Base-by-base conservation (phyloP, 2,888 invertebrate species). In the Venustoraphidia nigricollis region DNA sequence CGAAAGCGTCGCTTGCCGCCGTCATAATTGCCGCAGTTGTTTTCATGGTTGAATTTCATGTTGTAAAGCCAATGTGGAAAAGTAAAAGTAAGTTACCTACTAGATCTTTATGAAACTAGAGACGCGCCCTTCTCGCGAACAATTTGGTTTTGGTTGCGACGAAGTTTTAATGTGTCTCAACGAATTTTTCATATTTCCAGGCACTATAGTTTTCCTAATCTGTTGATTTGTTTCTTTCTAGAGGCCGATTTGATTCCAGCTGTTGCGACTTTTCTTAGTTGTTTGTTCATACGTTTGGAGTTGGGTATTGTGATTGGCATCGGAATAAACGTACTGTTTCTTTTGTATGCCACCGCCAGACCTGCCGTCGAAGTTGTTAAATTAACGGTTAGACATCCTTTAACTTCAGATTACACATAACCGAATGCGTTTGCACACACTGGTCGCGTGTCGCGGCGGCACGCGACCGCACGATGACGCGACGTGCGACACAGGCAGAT, bases 1-100 rank as follows among this genome's bases (percentile, higher is more conserved):
- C 78, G 1, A 77, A 77, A 57, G 73, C 82, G 1, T 74, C 79
- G 1, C 65, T 83, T 41, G 79, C 82, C 8, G 79, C 79, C 10
- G 80, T 83, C 47, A 83, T 83, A 55, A 81, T 83, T 44, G 76
- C 79, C 35, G 81, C 83, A 27, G 83, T 83, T 5, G 70, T 82
- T 36, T 78, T 77, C 59, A 80, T 79, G 77, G 75, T 80, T 10
- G 79, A 80, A 55, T 65, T 77, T 51, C 73, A 76, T 53, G 75
- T 79, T 6, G 63, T 79, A 34, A 71, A 73, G 56, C 76, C 79
- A 0, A 77, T 80, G 63, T 81, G 79, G 79, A 66, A 70, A 53
- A 75, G 76, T 9, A 79, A 79, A 65, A 77, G 79, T 78, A 66
- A 64, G 67, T 60, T n/a, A n/a, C n/a, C n/a, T n/a, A n/a, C n/a